phyloP scores from a whole-genome alignment of 2,888 invertebrate genomes.

The Troides oblongomaculatus region DNA sequence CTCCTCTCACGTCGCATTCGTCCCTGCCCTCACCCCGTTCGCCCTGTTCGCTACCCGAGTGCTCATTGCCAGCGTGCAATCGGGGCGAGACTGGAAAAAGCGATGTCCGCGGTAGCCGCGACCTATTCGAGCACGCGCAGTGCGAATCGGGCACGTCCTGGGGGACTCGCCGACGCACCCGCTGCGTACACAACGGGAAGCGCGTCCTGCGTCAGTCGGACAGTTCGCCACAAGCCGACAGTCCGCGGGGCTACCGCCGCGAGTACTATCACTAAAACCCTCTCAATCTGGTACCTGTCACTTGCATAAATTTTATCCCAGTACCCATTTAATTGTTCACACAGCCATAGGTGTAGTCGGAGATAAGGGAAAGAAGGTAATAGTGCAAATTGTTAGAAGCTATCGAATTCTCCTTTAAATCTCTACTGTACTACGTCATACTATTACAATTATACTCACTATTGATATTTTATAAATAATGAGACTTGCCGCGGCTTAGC shows the following conservation, averaged over 20 bases:
- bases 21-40: background rate
- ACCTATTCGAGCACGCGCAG: background rate
- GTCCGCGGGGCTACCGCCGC: constrained; percentile 38
- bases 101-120: background rate
- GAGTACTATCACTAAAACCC: constrained; percentile 44
- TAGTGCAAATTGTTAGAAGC: background rate
- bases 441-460: constrained; percentile 16
- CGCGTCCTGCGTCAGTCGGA: background rate
- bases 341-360: background rate
- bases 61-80: background rate
- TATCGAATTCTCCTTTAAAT: background rate
- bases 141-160: constrained; percentile 5
- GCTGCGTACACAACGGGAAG: background rate
- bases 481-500: constrained; percentile 31
- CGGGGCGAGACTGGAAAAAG: background rate
- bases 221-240: background rate
- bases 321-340: background rate
- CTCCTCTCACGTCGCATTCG: too few species aligned
- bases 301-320: too few species aligned
- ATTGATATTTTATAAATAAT: constrained; percentile 24
- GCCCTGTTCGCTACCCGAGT: background rate
- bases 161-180: background rate
- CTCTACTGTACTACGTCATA: background rate
- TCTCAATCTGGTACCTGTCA: background rate
- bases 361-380: background rate